Percentiles rank a stretch among this genome's conserved stretches.
These are phyloP conservation scores for Botia almorhae DNA, from an alignment of 2,797 vertebrate species.

Conservation along the genomic window DNA sequence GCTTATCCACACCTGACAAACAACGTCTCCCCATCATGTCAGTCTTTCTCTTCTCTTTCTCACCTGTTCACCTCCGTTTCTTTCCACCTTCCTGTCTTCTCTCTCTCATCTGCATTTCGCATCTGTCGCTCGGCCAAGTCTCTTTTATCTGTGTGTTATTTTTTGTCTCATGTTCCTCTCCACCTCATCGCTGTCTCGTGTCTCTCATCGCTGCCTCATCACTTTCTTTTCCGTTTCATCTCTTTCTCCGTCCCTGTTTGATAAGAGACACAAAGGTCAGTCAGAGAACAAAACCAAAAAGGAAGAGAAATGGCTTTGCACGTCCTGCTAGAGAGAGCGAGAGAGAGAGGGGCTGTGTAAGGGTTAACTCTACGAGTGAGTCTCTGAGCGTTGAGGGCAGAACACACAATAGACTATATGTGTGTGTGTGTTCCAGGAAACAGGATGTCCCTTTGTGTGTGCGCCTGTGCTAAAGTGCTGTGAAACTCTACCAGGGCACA, in stretches of 20 bases:
- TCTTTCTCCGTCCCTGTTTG: not conserved
- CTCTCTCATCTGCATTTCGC: too few species aligned
- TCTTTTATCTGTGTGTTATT: too few species aligned
- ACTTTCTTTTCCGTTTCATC: not conserved
- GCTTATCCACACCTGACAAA: slow-evolving; percentile 1
- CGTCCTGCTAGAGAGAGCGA: not conserved
- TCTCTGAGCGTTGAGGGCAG: not conserved
- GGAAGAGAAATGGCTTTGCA: not conserved
- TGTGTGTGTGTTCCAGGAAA: slow-evolving; percentile 57
- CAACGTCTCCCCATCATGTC: not conserved
- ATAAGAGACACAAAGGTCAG: not conserved
- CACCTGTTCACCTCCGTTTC: not conserved
- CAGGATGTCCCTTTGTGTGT: slow-evolving; percentile 59
- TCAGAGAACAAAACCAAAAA: not conserved
- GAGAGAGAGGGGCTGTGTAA: slow-evolving; percentile 1
- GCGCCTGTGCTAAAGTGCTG: slow-evolving; percentile 28
- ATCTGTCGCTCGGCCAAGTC: too few species aligned
- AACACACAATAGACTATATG: slow-evolving; percentile 40
- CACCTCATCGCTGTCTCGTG: not conserved
- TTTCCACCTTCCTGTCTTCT: too few species aligned
- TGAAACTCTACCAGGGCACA: slow-evolving; percentile 36
- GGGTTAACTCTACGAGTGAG: slow-evolving; percentile 34
- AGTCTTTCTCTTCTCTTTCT: not conserved
- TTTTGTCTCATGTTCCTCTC: not conserved
- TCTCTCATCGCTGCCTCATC: not conserved